These are phyloP conservation scores for Cantharis lateralis DNA, from an alignment of 2,888 invertebrate genomes.

Conservation along the genomic window DNA sequence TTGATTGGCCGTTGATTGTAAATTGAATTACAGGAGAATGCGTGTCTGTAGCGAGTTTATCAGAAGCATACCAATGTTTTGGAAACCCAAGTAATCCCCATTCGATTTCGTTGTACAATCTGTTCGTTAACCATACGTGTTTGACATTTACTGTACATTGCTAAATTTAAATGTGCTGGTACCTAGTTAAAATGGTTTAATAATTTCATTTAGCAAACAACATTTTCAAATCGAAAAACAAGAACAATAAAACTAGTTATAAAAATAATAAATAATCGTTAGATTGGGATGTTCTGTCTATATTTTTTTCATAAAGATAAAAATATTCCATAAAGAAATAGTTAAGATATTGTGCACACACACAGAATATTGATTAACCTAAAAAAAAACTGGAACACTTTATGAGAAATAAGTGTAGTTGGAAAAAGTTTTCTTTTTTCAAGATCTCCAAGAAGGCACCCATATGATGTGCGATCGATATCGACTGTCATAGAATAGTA, in stretches of 20 bases:
- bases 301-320: background rate
- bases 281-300: background rate
- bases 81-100: constrained; percentile 1
- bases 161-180: constrained; percentile 12
- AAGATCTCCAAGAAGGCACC: constrained; percentile 22
- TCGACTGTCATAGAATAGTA: constrained; percentile 38
- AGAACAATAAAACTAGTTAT: background rate
- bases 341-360: background rate
- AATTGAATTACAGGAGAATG: constrained; percentile 63
- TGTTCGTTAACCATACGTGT: constrained; percentile 25
- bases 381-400: background rate
- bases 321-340: background rate
- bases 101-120: constrained; percentile 35
- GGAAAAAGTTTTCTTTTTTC: constrained; percentile 12
- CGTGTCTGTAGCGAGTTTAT: constrained; percentile 53
- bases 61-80: constrained; percentile 49
- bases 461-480: constrained; percentile 33
- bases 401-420: background rate
- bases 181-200: background rate
- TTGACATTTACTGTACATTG: constrained; percentile 1
- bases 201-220: background rate
- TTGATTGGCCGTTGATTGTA: constrained; percentile 64
- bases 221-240: background rate
- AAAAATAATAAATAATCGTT: background rate
- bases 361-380: background rate